Conservation (phyloP, 2,888 invertebrate species). For the Acleris literana region DNA sequence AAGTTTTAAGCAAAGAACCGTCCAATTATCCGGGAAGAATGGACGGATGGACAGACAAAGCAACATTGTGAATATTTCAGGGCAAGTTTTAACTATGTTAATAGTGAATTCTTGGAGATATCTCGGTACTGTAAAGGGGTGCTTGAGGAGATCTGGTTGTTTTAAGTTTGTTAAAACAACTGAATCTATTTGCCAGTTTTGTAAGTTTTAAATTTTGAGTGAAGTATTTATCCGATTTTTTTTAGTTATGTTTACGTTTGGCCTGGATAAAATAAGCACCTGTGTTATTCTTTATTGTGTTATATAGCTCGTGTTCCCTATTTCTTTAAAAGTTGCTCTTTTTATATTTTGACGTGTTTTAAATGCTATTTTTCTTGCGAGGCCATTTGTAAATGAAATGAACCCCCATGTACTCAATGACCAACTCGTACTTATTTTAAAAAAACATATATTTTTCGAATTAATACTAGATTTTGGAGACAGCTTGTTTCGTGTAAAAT, state of each 20-base stretch:
- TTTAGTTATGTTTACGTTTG: neutral
- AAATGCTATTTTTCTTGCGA: too few species aligned
- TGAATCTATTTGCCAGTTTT: neutral
- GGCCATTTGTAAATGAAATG: too few species aligned
- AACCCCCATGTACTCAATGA: too few species aligned
- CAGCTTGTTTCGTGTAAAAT: too few species aligned
- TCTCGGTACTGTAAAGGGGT: constrained; percentile 38
- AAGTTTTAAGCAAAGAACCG: constrained; percentile 43
- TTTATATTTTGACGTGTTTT: too few species aligned
- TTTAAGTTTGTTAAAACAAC: neutral
- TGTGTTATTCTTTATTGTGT: too few species aligned
- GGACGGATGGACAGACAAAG: constrained; percentile 51
- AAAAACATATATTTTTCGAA: too few species aligned
- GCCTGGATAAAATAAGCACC: neutral
- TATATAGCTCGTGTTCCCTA: too few species aligned
- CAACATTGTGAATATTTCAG: constrained; percentile 40
- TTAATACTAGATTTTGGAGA: too few species aligned
- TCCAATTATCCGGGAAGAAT: constrained; percentile 49
- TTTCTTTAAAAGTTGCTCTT: too few species aligned
- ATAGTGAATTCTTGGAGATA: constrained; percentile 13
- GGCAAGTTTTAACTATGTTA: constrained; percentile 56
- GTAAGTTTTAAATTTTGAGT: neutral
- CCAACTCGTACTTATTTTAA: too few species aligned
- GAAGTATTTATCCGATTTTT: neutral
- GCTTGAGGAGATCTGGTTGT: constrained; percentile 2